Conservation (phyloP, 2,113 vertebrate species). For the Tachuris rubrigastra region DNA sequence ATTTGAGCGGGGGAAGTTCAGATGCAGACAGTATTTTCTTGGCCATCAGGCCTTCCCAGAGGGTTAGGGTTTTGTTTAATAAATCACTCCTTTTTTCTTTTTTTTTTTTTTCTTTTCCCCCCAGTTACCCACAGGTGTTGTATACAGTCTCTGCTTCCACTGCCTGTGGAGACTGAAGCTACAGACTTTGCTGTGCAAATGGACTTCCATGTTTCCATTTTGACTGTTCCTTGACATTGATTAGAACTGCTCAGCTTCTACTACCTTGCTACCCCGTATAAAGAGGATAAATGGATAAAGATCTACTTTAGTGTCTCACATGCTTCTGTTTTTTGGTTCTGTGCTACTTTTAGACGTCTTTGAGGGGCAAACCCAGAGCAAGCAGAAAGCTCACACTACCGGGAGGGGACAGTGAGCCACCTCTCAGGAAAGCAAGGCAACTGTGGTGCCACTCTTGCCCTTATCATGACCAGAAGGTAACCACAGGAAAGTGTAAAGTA, state of each 20-base stretch:
- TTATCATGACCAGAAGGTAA: background rate
- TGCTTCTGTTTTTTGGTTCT: background rate
- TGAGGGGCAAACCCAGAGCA: background rate
- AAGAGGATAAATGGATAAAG: background rate
- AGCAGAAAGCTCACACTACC: background rate
- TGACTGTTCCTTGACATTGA: background rate
- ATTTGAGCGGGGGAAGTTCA: constrained; percentile 1
- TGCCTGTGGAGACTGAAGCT: background rate
- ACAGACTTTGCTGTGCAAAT: background rate
- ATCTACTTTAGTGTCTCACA: background rate
- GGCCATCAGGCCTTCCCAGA: background rate
- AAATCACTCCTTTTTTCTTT: background rate
- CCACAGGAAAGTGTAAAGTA: background rate
- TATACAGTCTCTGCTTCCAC: background rate
- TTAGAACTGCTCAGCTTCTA: background rate
- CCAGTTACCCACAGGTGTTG: background rate
- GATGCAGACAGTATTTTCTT: constrained; percentile 13
- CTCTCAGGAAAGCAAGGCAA: background rate
- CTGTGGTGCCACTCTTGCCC: background rate
- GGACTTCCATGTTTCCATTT: background rate
- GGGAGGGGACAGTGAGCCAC: background rate
- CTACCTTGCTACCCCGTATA: background rate
- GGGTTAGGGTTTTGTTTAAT: background rate
- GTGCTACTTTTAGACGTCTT: background rate
- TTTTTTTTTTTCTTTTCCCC: fast-evolving